phyloP scores from a whole-genome alignment of 2,797 vertebrate species.

The Pantherophis alleghaniensis region DNA sequence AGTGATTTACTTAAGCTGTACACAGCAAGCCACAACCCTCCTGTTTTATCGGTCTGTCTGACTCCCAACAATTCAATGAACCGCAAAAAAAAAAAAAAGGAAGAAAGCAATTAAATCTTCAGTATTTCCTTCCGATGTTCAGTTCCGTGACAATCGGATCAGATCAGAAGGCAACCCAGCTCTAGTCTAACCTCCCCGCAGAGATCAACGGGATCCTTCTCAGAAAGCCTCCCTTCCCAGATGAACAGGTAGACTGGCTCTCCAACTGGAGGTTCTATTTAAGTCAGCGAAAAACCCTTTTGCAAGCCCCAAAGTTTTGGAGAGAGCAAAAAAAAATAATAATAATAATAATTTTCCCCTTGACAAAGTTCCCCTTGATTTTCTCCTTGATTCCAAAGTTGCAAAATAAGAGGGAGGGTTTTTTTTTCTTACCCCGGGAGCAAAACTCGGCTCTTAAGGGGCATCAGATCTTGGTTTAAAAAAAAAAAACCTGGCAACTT shows the following conservation, averaged over 20 bases:
- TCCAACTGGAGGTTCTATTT: neutral
- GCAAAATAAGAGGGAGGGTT: neutral
- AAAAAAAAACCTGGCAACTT: no score
- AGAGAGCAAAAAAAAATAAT: no score
- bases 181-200: neutral
- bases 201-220: neutral
- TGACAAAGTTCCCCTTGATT: no score
- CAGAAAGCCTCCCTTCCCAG: neutral
- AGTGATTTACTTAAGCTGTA: neutral
- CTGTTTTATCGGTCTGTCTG: neutral
- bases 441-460: neutral
- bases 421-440: neutral
- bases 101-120: neutral
- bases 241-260: neutral
- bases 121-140: neutral
- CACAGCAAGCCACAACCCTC: no score
- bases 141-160: neutral
- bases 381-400: neutral
- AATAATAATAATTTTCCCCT: neutral
- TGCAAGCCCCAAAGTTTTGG: fast-evolving
- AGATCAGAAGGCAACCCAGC: neutral
- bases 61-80: neutral
- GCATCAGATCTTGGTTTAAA: neutral
- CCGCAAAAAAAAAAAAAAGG: no score
- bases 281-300: neutral